Conservation (phyloP, 2,797 vertebrate species). For the Urocyon cinereoargenteus region DNA sequence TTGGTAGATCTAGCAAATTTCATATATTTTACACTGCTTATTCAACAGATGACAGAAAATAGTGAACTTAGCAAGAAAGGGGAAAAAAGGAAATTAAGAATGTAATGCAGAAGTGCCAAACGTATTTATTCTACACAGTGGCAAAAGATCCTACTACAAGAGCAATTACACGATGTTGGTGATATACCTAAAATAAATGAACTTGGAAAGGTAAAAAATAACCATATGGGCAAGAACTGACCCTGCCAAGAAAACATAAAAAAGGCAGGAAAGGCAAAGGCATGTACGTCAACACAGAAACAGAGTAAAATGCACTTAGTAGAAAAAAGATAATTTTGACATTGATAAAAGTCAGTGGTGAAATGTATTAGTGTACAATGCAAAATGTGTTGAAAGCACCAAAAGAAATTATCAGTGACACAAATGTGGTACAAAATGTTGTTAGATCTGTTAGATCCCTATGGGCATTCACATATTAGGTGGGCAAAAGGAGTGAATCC, state of each 20-base stretch:
- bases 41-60: background rate
- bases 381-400: background rate
- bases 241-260: background rate
- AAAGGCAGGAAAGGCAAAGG: background rate
- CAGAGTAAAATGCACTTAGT: background rate
- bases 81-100: background rate
- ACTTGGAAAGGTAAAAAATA: background rate
- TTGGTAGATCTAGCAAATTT: background rate
- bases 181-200: background rate
- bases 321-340: background rate
- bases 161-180: background rate
- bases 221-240: background rate
- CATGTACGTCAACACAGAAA: background rate
- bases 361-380: background rate
- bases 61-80: background rate
- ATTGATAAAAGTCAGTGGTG: background rate
- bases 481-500: background rate
- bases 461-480: background rate
- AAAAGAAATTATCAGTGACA: background rate
- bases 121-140: background rate
- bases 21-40: background rate
- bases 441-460: background rate
- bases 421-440: background rate
- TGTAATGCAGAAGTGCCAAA: background rate
- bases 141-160: background rate